phyloP scores from a whole-genome alignment of 2,113 vertebrate species.

The Ascaphus truei region DNA sequence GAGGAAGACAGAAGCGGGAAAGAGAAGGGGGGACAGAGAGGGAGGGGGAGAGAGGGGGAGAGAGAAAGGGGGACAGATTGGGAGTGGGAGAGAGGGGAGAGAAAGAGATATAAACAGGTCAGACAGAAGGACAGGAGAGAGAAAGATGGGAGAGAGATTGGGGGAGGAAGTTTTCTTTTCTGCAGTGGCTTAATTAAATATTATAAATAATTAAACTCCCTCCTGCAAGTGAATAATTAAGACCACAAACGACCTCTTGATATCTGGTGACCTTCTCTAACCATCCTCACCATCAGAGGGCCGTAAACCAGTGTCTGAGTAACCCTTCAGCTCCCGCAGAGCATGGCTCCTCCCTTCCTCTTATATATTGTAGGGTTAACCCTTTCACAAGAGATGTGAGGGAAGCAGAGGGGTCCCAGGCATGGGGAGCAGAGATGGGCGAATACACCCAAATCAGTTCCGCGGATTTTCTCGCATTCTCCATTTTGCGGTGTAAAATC shows the following conservation, averaged over 20 bases:
- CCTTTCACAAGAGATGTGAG: too few species aligned
- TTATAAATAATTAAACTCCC: slow-evolving; percentile 25
- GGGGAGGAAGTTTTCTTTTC: not conserved
- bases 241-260: slow-evolving; percentile 15
- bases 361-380: too few species aligned
- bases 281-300: not conserved
- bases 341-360: too few species aligned
- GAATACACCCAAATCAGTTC: too few species aligned
- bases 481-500: too few species aligned
- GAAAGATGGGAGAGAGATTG: too few species aligned
- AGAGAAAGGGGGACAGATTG: not conserved
- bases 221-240: not conserved
- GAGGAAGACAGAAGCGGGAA: not conserved
- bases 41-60: not conserved
- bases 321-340: too few species aligned
- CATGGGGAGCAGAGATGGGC: too few species aligned
- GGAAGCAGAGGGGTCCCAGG: too few species aligned
- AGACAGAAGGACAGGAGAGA: not conserved
- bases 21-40: not conserved
- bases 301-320: not conserved
- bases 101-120: too few species aligned
- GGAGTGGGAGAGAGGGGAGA: not conserved
- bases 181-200: slow-evolving; percentile 14
- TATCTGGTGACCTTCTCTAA: slow-evolving; percentile 8
- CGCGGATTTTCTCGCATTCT: too few species aligned